Evolutionary conservation across 2,888 invertebrate genomes (phyloP).

Genomic region (Patella pellucida): DNA sequence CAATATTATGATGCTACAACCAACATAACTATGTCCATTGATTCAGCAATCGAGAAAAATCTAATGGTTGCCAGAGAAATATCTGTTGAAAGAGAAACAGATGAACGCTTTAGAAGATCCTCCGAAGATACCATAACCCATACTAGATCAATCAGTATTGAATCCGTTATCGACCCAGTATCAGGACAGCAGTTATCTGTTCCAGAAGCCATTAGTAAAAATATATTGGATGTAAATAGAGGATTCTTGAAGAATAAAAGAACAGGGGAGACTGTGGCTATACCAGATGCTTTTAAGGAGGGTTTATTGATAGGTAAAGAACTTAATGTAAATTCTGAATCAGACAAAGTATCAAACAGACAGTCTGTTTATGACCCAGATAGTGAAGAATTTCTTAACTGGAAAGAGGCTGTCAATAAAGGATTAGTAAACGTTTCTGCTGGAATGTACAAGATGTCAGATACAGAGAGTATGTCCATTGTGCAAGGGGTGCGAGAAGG

Average conservation of each 20-base stretch:
- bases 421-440: slow-evolving; percentile 83
- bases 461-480: slow-evolving; percentile 33
- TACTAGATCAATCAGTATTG: slow-evolving; percentile 55
- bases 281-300: slow-evolving; percentile 82
- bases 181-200: slow-evolving; percentile 80
- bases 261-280: slow-evolving; percentile 82
- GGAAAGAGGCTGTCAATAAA: slow-evolving; percentile 91
- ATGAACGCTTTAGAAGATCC: slow-evolving; percentile 39
- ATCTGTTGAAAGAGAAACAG: slow-evolving; percentile 36
- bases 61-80: slow-evolving; percentile 29
- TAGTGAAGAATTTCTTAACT: slow-evolving; percentile 89
- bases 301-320: slow-evolving; percentile 45
- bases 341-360: background rate
- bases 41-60: slow-evolving; percentile 45
- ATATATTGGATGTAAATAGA: slow-evolving; percentile 79
- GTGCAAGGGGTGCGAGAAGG: slow-evolving; percentile 33
- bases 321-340: slow-evolving; percentile 6
- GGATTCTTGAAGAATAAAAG: slow-evolving; percentile 66
- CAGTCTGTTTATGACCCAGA: slow-evolving; percentile 78
- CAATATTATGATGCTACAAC: slow-evolving; percentile 44
- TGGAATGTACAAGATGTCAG: slow-evolving; percentile 76
- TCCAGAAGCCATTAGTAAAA: slow-evolving; percentile 75
- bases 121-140: slow-evolving; percentile 46
- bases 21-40: slow-evolving; percentile 52
- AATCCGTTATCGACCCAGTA: slow-evolving; percentile 80